A percentile compares a stretch with the other conserved stretches of the same genome.
These are phyloP conservation scores for Lycodopsis pacificus DNA, from an alignment of 2,797 vertebrate genomes.

Conservation along the genomic window DNA sequence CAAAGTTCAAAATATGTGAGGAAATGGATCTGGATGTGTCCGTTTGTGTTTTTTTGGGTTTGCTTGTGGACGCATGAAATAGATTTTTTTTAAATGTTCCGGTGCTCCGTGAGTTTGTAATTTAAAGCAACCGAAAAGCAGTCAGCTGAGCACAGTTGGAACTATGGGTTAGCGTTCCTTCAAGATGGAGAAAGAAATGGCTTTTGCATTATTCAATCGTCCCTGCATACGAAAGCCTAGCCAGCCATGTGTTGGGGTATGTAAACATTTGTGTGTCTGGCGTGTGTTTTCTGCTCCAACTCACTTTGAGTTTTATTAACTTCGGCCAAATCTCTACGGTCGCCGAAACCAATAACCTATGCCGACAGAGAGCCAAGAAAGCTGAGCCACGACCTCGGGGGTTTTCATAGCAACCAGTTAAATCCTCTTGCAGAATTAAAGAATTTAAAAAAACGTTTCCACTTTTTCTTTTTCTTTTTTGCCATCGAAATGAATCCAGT, in stretches of 20 bases:
- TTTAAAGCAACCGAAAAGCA: conserved; percentile 3
- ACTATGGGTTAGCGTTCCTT: neutral
- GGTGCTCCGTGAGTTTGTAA: neutral
- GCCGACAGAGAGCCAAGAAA: conserved; percentile 21
- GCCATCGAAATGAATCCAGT: neutral
- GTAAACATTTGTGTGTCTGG: neutral
- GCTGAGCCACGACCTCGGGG: neutral
- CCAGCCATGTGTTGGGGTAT: neutral
- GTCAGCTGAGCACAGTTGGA: conserved; percentile 4
- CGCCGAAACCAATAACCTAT: conserved; percentile 26
- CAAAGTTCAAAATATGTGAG: neutral
- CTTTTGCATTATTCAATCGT: conserved; percentile 43
- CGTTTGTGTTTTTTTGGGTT: conserved; percentile 5
- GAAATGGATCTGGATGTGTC: neutral
- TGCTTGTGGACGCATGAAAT: neutral
- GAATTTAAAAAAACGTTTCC: conserved; percentile 19
- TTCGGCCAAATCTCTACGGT: conserved; percentile 2
- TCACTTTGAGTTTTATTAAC: conserved; percentile 41
- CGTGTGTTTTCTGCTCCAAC: neutral
- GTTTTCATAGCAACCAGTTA: conserved; percentile 53
- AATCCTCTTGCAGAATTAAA: conserved; percentile 12
- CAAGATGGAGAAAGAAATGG: neutral
- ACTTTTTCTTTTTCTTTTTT: neutral
- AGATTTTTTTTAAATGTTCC: neutral
- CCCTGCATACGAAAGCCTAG: neutral